Base-by-base conservation (phyloP, 2,797 vertebrate genomes). In the Protosalanx chinensis region DNA sequence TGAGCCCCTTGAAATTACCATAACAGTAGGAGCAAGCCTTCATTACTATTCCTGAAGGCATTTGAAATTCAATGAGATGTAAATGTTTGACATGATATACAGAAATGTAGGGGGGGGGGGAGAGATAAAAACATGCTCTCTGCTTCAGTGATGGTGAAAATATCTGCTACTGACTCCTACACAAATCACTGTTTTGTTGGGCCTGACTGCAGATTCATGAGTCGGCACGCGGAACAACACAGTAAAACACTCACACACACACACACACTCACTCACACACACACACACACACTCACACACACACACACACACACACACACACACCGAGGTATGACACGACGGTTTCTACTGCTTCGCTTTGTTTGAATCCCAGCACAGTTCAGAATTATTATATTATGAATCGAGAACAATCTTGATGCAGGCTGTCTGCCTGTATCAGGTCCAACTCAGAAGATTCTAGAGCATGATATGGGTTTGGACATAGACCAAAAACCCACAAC, bases 51-150 rank as follows among this genome's bases (percentile, higher is more conserved):
- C 91, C 90, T 91, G 88, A 88, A 84, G 84, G 83, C 86, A 93
- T 93, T 91, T 93, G 91, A 93, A 93, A 93, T 92, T 93, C 92
- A 92, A 93, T 94, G 92, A 94, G 90, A 93, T 93, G 92, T 91
- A 93, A 93, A 94, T 94, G 90, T 90, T 92, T 89, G 88, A 92
- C 91, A 91, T 88, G 90, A 92, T 89, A 91, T 88, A 92, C 89
- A 91, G 83, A 91, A 92, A 91, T 82, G 80, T 74, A 79, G 80
- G 80, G 37, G 37, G 37, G 37, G 37, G 37, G 8, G 3, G 49
- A 51, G 75, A 87, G 86, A 92, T 89, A 91, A 90, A 91, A 89
- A 91, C 84, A 88, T 84, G 88, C 86, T 88, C 80, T 84, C 78
- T 77, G 83, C 85, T 88, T 92, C 91, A 91, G 68, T 89, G 91